These are phyloP conservation scores for Chiroxiphia lanceolata DNA, from an alignment of 2,797 vertebrate genomes.

Conservation along the genomic window DNA sequence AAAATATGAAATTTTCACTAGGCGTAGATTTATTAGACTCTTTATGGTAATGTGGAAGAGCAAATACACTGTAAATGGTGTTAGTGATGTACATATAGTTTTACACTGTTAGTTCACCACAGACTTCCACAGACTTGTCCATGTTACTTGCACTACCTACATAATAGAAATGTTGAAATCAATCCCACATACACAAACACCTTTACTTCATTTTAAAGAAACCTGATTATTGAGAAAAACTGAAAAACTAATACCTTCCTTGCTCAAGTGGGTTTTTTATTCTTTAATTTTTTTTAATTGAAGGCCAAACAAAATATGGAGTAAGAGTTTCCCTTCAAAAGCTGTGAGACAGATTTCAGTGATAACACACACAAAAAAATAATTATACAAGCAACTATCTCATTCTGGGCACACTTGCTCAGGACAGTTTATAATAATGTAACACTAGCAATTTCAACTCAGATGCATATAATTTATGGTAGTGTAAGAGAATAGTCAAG, in stretches of 20 bases:
- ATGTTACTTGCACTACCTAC: not conserved
- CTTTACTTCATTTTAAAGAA: not conserved
- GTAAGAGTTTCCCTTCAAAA: not conserved
- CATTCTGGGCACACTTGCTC: not conserved
- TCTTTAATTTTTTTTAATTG: not conserved
- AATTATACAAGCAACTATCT: not conserved
- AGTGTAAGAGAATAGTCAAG: not conserved
- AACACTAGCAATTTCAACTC: not conserved
- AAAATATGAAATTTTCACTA: conserved; percentile 43
- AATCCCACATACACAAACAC: not conserved
- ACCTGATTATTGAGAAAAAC: not conserved
- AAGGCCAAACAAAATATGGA: not conserved
- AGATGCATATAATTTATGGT: not conserved
- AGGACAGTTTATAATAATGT: not conserved
- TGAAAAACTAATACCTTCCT: not conserved
- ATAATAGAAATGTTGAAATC: not conserved
- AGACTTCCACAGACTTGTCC: not conserved
- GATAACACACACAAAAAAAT: not conserved
- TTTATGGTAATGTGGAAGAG: conserved; percentile 1
- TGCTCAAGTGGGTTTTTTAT: not conserved
- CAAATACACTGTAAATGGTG: conserved; percentile 5
- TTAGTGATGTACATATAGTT: not conserved
- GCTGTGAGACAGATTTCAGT: not conserved
- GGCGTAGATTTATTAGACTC: conserved; percentile 29
- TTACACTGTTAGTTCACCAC: not conserved